These are phyloP conservation scores for Salarias fasciatus DNA, from an alignment of 2,797 vertebrate genomes.

Conservation along the genomic window DNA sequence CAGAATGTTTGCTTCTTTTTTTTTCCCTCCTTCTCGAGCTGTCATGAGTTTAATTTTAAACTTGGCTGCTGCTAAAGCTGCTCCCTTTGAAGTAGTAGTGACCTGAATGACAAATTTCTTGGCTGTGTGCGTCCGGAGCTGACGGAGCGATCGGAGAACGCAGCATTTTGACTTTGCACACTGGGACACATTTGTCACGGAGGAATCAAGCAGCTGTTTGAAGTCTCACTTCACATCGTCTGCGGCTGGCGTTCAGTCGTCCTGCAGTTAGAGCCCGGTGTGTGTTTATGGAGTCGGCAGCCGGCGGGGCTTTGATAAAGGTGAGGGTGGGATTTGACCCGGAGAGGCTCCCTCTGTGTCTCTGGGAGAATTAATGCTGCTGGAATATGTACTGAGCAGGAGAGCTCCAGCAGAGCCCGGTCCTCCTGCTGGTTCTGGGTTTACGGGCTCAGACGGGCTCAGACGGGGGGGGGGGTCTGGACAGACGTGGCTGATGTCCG, in stretches of 20 bases:
- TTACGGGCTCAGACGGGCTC: too few relatives aligned
- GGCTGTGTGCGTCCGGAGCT: conserved; percentile 40
- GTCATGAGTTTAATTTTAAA: conserved; percentile 57
- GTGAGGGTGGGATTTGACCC: background rate
- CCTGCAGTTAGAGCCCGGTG: conserved; percentile 7
- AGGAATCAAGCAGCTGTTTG: conserved; percentile 22
- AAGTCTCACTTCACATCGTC: conserved; percentile 18
- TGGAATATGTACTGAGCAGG: conserved; percentile 16
- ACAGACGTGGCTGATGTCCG: too few relatives aligned
- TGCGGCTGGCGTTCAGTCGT: background rate
- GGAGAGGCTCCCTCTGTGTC: conserved; percentile 3
- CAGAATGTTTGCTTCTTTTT: conserved; percentile 20
- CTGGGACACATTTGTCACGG: conserved; percentile 29
- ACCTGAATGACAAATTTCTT: conserved; percentile 66
- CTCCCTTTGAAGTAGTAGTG: conserved; percentile 60
- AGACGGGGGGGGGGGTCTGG: too few relatives aligned
- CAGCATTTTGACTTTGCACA: conserved; percentile 20
- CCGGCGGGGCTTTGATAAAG: background rate
- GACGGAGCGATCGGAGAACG: conserved; percentile 27
- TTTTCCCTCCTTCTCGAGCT: conserved; percentile 12
- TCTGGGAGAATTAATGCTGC: conserved; percentile 17
- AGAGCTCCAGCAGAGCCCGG: conserved; percentile 13
- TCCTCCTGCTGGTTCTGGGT: background rate
- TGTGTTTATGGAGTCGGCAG: conserved; percentile 2
- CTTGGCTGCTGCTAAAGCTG: conserved; percentile 40